A percentile compares a stretch with the other conserved stretches of the same genome.
These are phyloP conservation scores for Falco punctatus DNA, from an alignment of 2,113 vertebrate species.

Conservation along the genomic window DNA sequence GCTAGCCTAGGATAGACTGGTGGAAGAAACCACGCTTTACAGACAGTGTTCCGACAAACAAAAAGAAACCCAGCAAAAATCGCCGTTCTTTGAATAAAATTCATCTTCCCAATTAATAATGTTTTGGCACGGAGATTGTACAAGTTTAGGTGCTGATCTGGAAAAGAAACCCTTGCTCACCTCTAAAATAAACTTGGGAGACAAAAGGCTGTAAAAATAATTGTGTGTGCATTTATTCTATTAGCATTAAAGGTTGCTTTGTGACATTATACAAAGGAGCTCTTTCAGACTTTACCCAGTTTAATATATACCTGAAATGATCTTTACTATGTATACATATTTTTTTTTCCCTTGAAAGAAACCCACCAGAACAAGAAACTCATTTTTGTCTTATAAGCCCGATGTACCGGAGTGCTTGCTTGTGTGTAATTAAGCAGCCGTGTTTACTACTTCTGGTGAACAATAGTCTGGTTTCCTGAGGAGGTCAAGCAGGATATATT, in stretches of 20 bases:
- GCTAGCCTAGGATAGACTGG: constrained; percentile 81
- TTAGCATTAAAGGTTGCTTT: constrained; percentile 57
- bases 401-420: constrained; percentile 25
- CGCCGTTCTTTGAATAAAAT: not conserved
- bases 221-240: constrained; percentile 40
- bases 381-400: constrained; percentile 50
- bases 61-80: not conserved
- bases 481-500: constrained; percentile 78
- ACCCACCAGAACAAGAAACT: constrained; percentile 52
- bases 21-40: constrained; percentile 79
- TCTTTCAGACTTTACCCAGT: constrained; percentile 63
- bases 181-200: constrained; percentile 65
- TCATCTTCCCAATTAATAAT: not conserved
- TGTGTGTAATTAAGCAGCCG: constrained; percentile 72
- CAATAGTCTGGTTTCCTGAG: constrained; percentile 73
- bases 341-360: not conserved
- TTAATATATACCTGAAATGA: constrained; percentile 67
- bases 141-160: constrained; percentile 50
- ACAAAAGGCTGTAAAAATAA: constrained; percentile 74
- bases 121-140: constrained; percentile 12
- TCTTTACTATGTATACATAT: constrained; percentile 42
- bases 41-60: constrained; percentile 74
- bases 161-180: constrained; percentile 45
- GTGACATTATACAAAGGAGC: constrained; percentile 70
- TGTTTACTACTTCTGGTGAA: constrained; percentile 72